Evolutionary conservation across 2,888 invertebrate species (phyloP).

Genomic region (Palloptera scutellata): DNA sequence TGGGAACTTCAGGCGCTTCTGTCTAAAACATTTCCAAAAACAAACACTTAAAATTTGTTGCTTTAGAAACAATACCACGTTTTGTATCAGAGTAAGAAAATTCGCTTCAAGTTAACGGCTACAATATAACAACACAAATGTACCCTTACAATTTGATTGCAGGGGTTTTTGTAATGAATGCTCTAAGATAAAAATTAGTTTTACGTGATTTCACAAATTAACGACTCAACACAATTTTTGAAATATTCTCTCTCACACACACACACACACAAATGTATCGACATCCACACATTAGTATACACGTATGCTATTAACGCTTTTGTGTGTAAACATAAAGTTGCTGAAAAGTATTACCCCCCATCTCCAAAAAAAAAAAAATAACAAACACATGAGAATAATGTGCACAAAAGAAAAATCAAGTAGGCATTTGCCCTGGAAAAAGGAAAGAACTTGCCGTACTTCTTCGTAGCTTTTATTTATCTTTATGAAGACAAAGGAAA

Average conservation of each 20-base stretch:
- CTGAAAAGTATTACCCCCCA: too few relatives aligned
- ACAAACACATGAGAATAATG: slow-evolving; percentile 12
- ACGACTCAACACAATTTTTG: slow-evolving; percentile 24
- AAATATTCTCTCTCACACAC: background rate
- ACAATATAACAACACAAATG: too few relatives aligned
- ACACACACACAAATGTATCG: background rate
- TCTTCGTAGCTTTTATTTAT: slow-evolving; percentile 22
- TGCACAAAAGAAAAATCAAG: slow-evolving; percentile 20
- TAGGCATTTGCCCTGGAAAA: slow-evolving; percentile 13
- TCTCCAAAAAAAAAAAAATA: slow-evolving; percentile 9
- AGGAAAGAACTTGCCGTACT: background rate
- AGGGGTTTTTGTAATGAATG: slow-evolving; percentile 20
- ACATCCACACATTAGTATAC: background rate
- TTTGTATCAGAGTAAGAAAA: too few relatives aligned
- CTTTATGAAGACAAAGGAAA: slow-evolving; percentile 7
- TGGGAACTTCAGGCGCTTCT: too few relatives aligned
- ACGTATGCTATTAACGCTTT: background rate
- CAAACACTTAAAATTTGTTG: too few relatives aligned
- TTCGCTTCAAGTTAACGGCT: too few relatives aligned
- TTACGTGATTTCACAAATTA: slow-evolving; percentile 33
- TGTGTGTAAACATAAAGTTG: too few relatives aligned
- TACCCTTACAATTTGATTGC: too few relatives aligned
- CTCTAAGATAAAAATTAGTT: slow-evolving; percentile 24
- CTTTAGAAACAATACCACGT: too few relatives aligned
- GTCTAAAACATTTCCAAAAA: too few relatives aligned